Percentiles rank a stretch among this genome's conserved stretches.
phyloP scores from a whole-genome alignment of 2,797 vertebrate genomes.

The Mus spretus region DNA sequence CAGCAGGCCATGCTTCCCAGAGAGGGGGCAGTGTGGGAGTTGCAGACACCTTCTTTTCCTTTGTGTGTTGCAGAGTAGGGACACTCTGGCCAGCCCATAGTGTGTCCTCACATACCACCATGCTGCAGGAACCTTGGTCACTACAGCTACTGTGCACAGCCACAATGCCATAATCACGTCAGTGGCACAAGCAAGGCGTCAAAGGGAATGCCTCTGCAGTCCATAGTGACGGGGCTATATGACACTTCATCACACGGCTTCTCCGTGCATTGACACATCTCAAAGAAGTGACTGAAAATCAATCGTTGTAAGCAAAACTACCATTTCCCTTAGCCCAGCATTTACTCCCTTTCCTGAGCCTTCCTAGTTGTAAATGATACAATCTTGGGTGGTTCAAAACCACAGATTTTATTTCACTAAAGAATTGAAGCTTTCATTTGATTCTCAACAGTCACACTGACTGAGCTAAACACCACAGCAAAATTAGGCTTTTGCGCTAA shows the following conservation, averaged over 20 bases:
- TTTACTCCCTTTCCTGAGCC: accelerated
- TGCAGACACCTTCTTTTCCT: not conserved
- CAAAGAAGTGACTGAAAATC: not conserved
- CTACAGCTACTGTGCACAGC: no score
- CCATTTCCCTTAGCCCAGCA: accelerated
- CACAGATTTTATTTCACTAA: not conserved
- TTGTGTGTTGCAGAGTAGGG: not conserved
- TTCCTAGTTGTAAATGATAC: not conserved
- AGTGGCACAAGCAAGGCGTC: not conserved
- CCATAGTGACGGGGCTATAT: not conserved
- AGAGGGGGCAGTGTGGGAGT: not conserved
- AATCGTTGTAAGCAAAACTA: not conserved
- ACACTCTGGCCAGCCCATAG: accelerated
- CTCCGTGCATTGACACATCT: not conserved
- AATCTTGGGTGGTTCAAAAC: not conserved
- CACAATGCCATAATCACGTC: not conserved
- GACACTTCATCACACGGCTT: not conserved
- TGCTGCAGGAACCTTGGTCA: accelerated
- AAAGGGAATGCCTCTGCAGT: not conserved
- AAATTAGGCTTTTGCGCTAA: no score
- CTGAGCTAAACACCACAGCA: not conserved
- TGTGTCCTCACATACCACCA: accelerated
- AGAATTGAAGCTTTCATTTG: not conserved
- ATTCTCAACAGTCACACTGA: accelerated
- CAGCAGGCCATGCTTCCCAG: constrained; percentile 27